A percentile compares a stretch with the other conserved stretches of the same genome.
phyloP scores from a whole-genome alignment of 2,113 vertebrate species.

The Budorcas taxicolor region DNA sequence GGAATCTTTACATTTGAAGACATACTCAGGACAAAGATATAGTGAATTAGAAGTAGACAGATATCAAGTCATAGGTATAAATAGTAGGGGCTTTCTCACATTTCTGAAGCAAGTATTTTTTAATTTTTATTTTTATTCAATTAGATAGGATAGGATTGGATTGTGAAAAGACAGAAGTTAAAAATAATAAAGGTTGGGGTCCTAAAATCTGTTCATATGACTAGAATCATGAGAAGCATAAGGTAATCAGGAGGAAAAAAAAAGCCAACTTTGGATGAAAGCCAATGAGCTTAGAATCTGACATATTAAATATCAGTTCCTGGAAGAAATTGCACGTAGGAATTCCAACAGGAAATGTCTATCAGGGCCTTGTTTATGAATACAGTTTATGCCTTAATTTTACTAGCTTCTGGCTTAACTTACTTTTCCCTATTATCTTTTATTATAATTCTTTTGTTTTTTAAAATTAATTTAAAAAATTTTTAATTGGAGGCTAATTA shows the following conservation, averaged over 20 bases:
- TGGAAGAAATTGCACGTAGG: background rate
- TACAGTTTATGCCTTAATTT: background rate
- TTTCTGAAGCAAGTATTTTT: background rate
- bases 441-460: background rate
- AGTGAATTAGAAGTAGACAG: background rate
- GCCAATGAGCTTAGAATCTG: background rate
- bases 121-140: background rate
- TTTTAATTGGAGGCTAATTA: too few species aligned
- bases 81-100: background rate
- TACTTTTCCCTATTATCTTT: conserved; percentile 14
- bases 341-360: conserved; percentile 1
- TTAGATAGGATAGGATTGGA: background rate
- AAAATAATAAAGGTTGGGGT: background rate
- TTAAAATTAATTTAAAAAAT: background rate
- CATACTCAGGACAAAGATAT: background rate
- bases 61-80: background rate
- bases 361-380: background rate
- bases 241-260: background rate
- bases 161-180: background rate
- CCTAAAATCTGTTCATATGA: background rate
- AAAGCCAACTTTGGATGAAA: background rate
- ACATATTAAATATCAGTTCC: background rate
- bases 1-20: background rate
- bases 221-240: background rate
- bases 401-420: background rate